Evolutionary conservation across 2,888 invertebrate genomes (phyloP).

Genomic region (Loripinus fragilis): DNA sequence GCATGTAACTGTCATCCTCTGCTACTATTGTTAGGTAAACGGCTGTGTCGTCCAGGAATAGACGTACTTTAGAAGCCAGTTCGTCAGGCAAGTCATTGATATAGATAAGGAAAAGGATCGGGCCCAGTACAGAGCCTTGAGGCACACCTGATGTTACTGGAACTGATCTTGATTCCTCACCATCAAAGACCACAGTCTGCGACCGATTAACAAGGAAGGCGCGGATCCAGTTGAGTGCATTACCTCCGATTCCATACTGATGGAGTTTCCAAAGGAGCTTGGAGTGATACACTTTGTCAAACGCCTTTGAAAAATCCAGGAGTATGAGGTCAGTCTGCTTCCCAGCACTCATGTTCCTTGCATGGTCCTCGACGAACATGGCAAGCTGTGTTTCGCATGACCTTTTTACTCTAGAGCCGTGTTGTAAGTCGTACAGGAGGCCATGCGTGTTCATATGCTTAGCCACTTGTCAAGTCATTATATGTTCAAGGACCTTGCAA

Average conservation of each 20-base stretch:
- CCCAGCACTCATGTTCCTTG: neutral
- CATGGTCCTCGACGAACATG: neutral
- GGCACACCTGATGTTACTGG: neutral
- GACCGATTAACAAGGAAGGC: neutral
- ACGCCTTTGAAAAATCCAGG: too few relatives aligned
- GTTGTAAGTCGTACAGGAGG: neutral
- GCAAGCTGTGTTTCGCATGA: neutral
- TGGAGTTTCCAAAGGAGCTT: constrained; percentile 1
- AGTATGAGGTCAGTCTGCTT: neutral
- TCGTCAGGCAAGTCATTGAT: neutral
- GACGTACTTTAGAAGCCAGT: neutral
- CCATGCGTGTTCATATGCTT: neutral
- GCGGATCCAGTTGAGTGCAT: neutral
- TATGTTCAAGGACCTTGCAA: neutral
- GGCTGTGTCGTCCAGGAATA: neutral
- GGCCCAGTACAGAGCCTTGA: neutral
- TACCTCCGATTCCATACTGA: neutral
- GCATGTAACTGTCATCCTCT: neutral
- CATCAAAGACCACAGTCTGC: neutral
- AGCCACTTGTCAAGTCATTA: neutral
- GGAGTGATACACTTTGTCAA: too few relatives aligned
- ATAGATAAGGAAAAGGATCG: neutral
- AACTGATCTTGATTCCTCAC: neutral
- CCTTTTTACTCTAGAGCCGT: constrained; percentile 4
- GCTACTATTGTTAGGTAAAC: neutral